Percentiles rank a stretch among this genome's conserved stretches.
phyloP scores from a whole-genome alignment of 2,888 invertebrate genomes.

The Leptinotarsa juncta region DNA sequence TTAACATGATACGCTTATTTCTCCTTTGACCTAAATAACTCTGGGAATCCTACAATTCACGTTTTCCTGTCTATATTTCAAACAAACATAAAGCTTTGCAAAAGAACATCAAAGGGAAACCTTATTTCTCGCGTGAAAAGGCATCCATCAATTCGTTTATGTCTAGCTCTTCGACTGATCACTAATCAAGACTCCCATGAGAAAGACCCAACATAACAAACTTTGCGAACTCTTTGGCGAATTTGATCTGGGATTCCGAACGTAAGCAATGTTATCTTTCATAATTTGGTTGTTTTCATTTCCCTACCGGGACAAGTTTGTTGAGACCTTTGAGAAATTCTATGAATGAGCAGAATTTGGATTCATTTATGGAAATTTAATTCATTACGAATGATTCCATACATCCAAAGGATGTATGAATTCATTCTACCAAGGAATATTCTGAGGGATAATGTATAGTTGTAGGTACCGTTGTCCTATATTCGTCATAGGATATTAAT shows the following conservation, averaged over 20 bases:
- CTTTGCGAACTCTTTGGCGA: not conserved
- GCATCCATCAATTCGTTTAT: conserved; percentile 12
- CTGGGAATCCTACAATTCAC: not conserved
- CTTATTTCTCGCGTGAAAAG: conserved; percentile 14
- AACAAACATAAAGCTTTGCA: not conserved
- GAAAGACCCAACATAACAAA: conserved; percentile 14
- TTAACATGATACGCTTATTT: not conserved
- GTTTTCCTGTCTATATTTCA: conserved; percentile 6
- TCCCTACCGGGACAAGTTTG: too few species aligned
- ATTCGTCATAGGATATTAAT: too few species aligned
- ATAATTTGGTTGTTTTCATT: conserved; percentile 7
- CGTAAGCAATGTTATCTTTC: conserved; percentile 5
- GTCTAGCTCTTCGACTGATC: conserved; percentile 11
- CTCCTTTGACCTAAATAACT: not conserved
- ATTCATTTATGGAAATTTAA: not conserved
- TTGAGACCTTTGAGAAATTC: not conserved
- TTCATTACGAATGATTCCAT: not conserved
- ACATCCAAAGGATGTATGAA: too few species aligned
- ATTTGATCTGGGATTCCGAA: conserved; percentile 9
- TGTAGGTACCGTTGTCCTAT: too few species aligned
- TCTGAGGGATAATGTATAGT: too few species aligned
- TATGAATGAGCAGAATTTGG: not conserved
- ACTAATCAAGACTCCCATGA: conserved; percentile 12
- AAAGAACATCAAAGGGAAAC: conserved; percentile 5
- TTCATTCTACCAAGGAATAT: too few species aligned